Base-by-base conservation (phyloP, 2,797 vertebrate species). In the Anabas testudineus region DNA sequence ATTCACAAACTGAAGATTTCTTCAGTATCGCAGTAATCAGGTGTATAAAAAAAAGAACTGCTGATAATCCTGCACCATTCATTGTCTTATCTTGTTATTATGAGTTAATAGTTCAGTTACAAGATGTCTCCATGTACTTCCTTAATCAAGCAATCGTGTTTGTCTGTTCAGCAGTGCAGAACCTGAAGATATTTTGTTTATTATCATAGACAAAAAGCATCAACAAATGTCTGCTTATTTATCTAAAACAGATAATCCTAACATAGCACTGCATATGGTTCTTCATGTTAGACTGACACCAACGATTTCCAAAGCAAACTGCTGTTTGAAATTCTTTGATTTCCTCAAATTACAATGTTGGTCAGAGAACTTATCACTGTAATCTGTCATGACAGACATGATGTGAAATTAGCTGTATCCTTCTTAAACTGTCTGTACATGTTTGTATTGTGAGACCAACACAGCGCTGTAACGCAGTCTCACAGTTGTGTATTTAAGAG, bases 341-440 rank as follows among this genome's bases (percentile, higher is more conserved):
- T 71, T 71, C 48, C 53, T 10, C 56, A 54, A 45, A 21, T 22
- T 24, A 21, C 28, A 5, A 22, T 45, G 37, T 67, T 42, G 48
- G 59, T 66, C 43, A 49, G 12, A 32, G 45, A 65, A 46, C 7
- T 1, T 67, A 30, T 30, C 46, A 69, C 30, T 32, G 28, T 22
- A n/a, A 42, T 74, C 24, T 43, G 19, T 36, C 22, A 46, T 30
- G n/a, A 24, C 7, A 10, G 10, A 4, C 2, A 0, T 18, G 24
- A 58, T 54, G 24, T 22, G 1, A 24, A 32, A 32, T 34, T 10
- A 54, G n/a, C n/a, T n/a, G n/a, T 24, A 2, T 28, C 1, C 7
- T 14, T 55, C 8, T 36, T n/a, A 32, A 41, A 16, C n/a, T 53
- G 52, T 14, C 46, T 37, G 1, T n/a, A 41, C 21, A 10, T 34